Conservation (phyloP, 1,140 invertebrate genomes). For the Bombus superbus region DNA sequence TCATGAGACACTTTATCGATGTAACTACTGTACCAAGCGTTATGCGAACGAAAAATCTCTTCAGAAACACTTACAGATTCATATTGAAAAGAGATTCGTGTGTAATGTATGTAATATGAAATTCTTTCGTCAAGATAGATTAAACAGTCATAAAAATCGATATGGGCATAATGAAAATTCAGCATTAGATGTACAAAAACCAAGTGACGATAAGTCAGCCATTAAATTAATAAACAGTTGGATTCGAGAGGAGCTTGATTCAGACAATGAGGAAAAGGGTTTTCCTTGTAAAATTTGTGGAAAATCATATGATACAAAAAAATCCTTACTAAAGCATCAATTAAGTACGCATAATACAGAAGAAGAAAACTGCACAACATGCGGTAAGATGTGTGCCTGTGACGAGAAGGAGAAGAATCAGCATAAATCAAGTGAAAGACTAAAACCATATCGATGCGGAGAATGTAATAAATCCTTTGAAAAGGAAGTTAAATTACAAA, state of each 20-base stretch:
- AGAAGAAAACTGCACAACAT: constrained; percentile 43
- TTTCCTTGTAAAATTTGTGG: constrained; percentile 73
- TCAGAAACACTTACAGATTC: constrained; percentile 59
- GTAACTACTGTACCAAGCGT: constrained; percentile 62
- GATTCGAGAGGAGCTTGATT: constrained; percentile 76
- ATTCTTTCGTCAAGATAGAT: constrained; percentile 68
- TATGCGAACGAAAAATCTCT: constrained; percentile 57
- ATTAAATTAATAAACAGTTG: constrained; percentile 76
- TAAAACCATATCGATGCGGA: constrained; percentile 86
- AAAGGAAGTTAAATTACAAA: constrained; percentile 81
- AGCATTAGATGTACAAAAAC: constrained; percentile 62
- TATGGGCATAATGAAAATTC: constrained; percentile 67
- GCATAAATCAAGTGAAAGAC: constrained; percentile 72
- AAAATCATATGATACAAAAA: constrained; percentile 75
- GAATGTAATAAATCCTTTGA: constrained; percentile 86
- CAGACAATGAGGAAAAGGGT: constrained; percentile 73
- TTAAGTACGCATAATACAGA: constrained; percentile 60
- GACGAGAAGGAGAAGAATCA: constrained; percentile 40
- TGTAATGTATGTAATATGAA: constrained; percentile 74
- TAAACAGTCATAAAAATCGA: constrained; percentile 68
- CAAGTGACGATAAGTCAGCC: constrained; percentile 70
- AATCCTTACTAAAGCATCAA: constrained; percentile 73
- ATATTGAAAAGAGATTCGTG: constrained; percentile 66
- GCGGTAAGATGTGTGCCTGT: constrained; percentile 50
- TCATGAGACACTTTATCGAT: constrained; percentile 46